phyloP scores from a whole-genome alignment of 2,888 invertebrate genomes.

The Dryobotodes eremita region DNA sequence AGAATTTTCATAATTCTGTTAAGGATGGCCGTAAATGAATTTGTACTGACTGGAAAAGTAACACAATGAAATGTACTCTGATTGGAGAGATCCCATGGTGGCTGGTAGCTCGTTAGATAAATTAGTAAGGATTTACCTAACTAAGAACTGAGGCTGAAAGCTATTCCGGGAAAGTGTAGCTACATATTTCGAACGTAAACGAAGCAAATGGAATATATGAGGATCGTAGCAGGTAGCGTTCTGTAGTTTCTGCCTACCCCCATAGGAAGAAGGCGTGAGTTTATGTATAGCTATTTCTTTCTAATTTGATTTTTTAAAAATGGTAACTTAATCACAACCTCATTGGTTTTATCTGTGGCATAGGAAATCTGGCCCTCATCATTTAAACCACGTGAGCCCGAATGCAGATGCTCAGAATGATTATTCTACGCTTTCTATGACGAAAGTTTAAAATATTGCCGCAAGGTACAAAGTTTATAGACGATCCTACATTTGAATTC shows the following conservation, averaged over 20 bases:
- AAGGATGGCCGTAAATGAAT: background rate
- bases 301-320: background rate
- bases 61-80: slow-evolving; percentile 6
- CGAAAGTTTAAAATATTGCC: slow-evolving; percentile 58
- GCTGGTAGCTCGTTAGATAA: background rate
- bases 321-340: background rate
- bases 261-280: background rate
- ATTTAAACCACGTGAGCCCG: slow-evolving; percentile 17
- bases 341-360: background rate
- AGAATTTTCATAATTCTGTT: slow-evolving; percentile 33
- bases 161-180: background rate
- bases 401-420: slow-evolving; percentile 44
- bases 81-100: background rate
- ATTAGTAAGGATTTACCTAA: no score
- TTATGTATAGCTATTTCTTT: background rate
- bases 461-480: slow-evolving; percentile 69
- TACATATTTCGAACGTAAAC: background rate
- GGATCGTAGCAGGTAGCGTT: background rate
- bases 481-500: slow-evolving; percentile 69
- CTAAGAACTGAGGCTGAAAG: background rate
- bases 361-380: background rate
- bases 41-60: background rate
- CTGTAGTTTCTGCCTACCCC: background rate
- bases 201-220: background rate
- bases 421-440: slow-evolving; percentile 39